Evolutionary conservation across 2,113 vertebrate species (phyloP), one percentile per base, ranked within the genome.

Genomic region (Marmota flaviventris): DNA sequence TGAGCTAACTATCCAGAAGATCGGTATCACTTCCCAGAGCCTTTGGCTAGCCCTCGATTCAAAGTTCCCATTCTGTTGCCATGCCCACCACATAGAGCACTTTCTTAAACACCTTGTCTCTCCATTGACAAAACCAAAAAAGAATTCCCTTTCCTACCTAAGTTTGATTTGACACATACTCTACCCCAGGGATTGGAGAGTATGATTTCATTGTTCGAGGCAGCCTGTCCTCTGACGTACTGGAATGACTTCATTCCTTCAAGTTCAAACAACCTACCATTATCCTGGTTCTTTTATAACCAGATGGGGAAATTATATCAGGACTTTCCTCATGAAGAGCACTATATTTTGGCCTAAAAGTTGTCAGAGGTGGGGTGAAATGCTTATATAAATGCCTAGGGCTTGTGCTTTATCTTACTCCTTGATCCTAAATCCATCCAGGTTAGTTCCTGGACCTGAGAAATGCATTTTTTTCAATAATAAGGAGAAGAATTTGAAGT

Each of bases 401-500:
- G 32, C n/a, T 45, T 92, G 78, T 29, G 32, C 12, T 92, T 78
- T 75, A 73, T 53, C 51, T 96, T 93, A 91, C 91, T 76, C 25
- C 42, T 25, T 76, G 29, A 53, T 16, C 34, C 39, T 88, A 13
- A 76, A 48, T 53, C 58, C 42, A 48, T 53, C 58, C 42, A 92
- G 14, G 17, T 73, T 39, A 93, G 9, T 76, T 81, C 16, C 8
- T 70, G 29, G 77, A 29, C 56, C 29, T 34, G 7, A 32, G 20
- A 37, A 93, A 79, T 76, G 27, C 5, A 58, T 89, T 93, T 94
- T 89, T 90, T 94, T 94, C n/a, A 37, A 9, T 61, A 96, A 96
- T 16, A 73, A 92, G 67, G 29, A 16, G 51, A 53, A 42, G 73
- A 78, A 69, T 61, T 83, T 24, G 51, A 53, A 53, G 69, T 89